Conservation (phyloP, 2,888 invertebrate species). For the Podotricha telesiphe region DNA sequence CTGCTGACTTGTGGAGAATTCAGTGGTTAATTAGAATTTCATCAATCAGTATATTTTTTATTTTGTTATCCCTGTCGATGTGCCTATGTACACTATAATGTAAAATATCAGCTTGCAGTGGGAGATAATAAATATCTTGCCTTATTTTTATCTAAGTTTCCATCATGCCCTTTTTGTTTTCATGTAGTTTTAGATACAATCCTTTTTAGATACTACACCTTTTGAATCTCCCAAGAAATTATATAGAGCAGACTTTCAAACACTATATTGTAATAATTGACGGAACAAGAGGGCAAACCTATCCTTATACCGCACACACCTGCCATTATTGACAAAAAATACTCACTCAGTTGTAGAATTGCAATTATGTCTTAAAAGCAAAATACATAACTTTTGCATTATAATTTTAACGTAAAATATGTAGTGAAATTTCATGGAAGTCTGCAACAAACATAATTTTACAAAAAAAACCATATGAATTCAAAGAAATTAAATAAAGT, state of each 20-base stretch:
- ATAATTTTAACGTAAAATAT: not conserved
- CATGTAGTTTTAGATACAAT: constrained; percentile 35
- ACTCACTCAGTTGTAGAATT: not conserved
- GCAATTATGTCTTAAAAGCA: constrained; percentile 3
- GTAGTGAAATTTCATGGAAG: not conserved
- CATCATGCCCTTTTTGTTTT: constrained; percentile 60
- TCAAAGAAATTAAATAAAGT: not conserved
- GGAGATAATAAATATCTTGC: constrained; percentile 81
- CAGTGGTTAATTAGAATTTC: constrained; percentile 82
- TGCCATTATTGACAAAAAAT: not conserved
- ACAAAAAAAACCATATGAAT: not conserved
- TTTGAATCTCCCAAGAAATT: constrained; percentile 48
- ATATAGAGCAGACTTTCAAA: constrained; percentile 29
- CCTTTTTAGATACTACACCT: constrained; percentile 19
- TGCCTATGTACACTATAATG: constrained; percentile 77
- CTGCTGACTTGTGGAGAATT: constrained; percentile 79
- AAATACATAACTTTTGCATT: not conserved
- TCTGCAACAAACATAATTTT: constrained; percentile 1
- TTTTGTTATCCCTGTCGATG: constrained; percentile 80
- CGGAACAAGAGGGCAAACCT: constrained; percentile 66
- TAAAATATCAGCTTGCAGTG: constrained; percentile 75
- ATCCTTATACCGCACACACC: constrained; percentile 47
- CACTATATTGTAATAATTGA: constrained; percentile 45
- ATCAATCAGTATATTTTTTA: constrained; percentile 81
- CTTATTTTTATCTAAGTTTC: constrained; percentile 75